These are phyloP conservation scores for Eptesicus fuscus DNA, from an alignment of 2,113 vertebrate genomes.

Conservation along the genomic window DNA sequence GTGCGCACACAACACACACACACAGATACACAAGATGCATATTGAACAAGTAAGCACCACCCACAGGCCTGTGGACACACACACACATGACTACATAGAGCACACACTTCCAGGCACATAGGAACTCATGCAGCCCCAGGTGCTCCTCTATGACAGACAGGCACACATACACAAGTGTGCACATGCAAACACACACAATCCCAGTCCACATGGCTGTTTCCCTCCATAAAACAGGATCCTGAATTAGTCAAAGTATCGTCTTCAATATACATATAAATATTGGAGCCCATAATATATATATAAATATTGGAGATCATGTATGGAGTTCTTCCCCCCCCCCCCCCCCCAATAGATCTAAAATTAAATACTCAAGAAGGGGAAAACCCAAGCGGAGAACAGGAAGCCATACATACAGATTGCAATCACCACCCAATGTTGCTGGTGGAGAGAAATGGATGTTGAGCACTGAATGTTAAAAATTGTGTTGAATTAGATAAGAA, in stretches of 20 bases:
- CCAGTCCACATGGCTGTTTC: neutral
- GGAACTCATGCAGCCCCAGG: neutral
- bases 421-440: slow-evolving; percentile 77
- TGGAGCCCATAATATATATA: neutral
- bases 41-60: neutral
- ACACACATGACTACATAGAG: neutral
- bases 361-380: slow-evolving; percentile 45
- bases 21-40: neutral
- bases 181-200: neutral
- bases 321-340: neutral
- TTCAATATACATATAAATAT: neutral
- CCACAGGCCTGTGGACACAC: neutral
- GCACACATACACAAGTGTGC: neutral
- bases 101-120: neutral
- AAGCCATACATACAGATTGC: slow-evolving; percentile 69
- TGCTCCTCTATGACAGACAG: neutral
- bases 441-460: slow-evolving; percentile 80
- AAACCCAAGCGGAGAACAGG: slow-evolving; percentile 48
- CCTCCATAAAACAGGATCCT: neutral
- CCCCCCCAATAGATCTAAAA: slow-evolving; percentile 58
- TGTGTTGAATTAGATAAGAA: slow-evolving; percentile 88
- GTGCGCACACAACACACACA: fast-evolving
- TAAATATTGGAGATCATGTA: neutral
- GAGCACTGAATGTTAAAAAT: slow-evolving; percentile 85
- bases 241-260: neutral